Evolutionary conservation across 1,140 invertebrate species (phyloP).

Genomic region (Macrosteles quadrilineatus): DNA sequence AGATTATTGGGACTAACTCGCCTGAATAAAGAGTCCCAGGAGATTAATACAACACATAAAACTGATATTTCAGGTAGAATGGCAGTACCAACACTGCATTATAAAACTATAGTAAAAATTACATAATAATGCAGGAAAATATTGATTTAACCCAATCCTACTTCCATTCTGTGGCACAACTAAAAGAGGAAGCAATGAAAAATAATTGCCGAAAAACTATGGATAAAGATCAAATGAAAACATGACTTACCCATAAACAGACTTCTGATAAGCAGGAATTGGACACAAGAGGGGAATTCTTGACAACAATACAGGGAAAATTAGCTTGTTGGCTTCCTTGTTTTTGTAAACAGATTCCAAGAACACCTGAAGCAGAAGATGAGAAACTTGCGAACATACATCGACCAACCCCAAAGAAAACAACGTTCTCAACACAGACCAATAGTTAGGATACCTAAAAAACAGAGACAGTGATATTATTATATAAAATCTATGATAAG

Average conservation of each 20-base stretch:
- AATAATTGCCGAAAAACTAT: neutral
- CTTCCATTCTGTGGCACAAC: too few species aligned
- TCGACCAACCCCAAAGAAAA: slow-evolving; percentile 5
- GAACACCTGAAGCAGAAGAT: neutral
- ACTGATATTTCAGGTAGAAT: neutral
- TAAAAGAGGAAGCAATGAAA: too few species aligned
- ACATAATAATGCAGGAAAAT: neutral
- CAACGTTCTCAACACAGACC: neutral
- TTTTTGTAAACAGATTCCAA: neutral
- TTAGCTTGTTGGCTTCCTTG: neutral
- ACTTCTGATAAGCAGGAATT: slow-evolving; percentile 1
- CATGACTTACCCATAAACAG: neutral
- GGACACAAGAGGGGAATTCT: neutral
- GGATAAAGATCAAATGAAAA: neutral
- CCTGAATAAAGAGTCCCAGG: too few species aligned
- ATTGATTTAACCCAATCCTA: neutral
- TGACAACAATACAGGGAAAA: neutral
- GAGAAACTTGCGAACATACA: neutral
- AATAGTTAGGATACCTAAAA: neutral
- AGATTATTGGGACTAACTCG: neutral
- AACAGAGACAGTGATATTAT: neutral
- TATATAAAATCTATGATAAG: neutral
- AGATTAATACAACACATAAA: too few species aligned
- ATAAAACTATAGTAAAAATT: neutral
- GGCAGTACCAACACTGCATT: neutral